These are phyloP conservation scores for Arrhamphus sclerolepis DNA, from an alignment of 2,797 vertebrate species.

Conservation along the genomic window DNA sequence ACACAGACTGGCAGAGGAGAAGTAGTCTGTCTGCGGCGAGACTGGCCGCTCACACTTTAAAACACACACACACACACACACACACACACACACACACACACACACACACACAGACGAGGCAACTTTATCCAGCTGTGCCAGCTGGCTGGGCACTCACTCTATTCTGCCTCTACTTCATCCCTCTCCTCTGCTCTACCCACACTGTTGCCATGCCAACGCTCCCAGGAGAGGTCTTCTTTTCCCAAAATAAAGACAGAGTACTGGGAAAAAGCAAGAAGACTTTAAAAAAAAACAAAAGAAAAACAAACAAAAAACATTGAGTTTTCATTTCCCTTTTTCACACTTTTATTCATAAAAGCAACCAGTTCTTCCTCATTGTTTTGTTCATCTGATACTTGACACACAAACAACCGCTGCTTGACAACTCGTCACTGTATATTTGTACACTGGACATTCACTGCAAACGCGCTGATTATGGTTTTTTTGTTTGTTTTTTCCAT, in stretches of 20 bases:
- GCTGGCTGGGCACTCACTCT: constrained; percentile 40
- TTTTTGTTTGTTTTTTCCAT: background rate
- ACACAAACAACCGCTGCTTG: background rate
- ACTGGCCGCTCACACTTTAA: constrained; percentile 23
- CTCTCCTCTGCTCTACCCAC: constrained; percentile 13
- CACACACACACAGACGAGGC: constrained; percentile 19
- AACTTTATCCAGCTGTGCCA: constrained; percentile 55
- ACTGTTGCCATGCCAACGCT: constrained; percentile 46
- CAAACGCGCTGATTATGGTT: too few species aligned
- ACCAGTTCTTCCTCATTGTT: background rate
- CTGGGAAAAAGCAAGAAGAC: constrained; percentile 5
- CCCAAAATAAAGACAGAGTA: constrained; percentile 18
- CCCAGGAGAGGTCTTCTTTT: constrained; percentile 18
- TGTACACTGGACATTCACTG: too few species aligned
- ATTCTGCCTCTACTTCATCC: constrained; percentile 5
- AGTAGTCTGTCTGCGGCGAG: constrained; percentile 14
- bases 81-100: constrained; percentile 16
- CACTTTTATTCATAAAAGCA: too few species aligned
- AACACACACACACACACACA: constrained; percentile 9
- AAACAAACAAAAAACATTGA: background rate
- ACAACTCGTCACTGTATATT: too few species aligned
- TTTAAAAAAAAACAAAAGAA: background rate
- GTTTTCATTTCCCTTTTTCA: too few species aligned
- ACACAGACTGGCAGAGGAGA: constrained; percentile 35
- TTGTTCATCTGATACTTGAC: background rate